phyloP scores from a whole-genome alignment of 2,113 vertebrate genomes.

The Astatoreochromis straeleni region DNA sequence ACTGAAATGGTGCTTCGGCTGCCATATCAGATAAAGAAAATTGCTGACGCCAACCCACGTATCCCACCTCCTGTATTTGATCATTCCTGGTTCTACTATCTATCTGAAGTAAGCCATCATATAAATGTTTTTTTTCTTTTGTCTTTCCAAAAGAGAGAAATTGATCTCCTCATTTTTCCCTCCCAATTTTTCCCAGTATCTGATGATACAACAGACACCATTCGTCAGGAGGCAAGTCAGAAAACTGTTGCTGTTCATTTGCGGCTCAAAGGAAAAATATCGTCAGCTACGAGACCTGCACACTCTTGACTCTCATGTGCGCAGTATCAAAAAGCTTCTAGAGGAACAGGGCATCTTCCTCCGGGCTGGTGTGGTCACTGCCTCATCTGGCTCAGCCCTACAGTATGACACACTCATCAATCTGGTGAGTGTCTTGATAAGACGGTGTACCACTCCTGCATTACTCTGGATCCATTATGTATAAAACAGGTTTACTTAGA shows the following conservation, averaged over 20 bases:
- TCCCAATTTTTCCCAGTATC: constrained; percentile 73
- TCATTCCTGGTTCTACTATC: constrained; percentile 97
- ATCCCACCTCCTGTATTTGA: constrained; percentile 95
- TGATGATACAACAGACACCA: constrained; percentile 98
- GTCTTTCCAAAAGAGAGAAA: background rate
- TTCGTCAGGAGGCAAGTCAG: constrained; percentile 96
- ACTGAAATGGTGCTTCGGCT: constrained; percentile 97
- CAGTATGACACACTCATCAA: constrained; percentile 96
- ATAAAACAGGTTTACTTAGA: background rate
- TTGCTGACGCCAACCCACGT: constrained; percentile 90
- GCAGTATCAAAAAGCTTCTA: constrained; percentile 92
- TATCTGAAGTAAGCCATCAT: constrained; percentile 82
- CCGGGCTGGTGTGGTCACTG: constrained; percentile 87
- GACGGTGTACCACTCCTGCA: background rate
- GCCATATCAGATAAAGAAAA: constrained; percentile 99
- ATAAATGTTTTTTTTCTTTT: background rate
- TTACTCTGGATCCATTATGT: background rate
- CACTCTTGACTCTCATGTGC: constrained; percentile 90
- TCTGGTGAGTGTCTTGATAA: constrained; percentile 74
- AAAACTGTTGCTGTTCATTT: constrained; percentile 96
- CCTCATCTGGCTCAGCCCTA: constrained; percentile 91
- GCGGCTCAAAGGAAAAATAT: constrained; percentile 97
- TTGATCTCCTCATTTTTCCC: rapidly evolving
- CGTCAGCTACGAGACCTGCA: constrained; percentile 94
- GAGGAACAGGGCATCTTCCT: constrained; percentile 97